phyloP scores from a whole-genome alignment of 2,797 vertebrate genomes.

The Sebastes steindachneri region DNA sequence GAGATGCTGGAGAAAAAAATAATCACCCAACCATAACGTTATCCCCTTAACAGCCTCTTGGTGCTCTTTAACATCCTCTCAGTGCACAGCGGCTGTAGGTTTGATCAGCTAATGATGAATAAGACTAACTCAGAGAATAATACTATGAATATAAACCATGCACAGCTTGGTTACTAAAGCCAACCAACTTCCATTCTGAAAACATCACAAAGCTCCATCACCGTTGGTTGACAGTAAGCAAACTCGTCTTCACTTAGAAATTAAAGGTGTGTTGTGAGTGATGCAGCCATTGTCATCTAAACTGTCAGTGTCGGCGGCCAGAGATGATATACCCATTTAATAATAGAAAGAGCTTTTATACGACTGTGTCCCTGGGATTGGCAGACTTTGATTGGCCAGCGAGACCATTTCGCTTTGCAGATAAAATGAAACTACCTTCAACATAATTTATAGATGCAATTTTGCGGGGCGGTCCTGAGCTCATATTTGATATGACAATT shows the following conservation, averaged over 20 bases:
- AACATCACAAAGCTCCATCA: not conserved
- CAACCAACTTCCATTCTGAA: not conserved
- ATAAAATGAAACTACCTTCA: constrained; percentile 80
- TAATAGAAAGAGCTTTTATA: constrained; percentile 83
- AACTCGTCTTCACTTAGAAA: constrained; percentile 46
- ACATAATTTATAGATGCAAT: constrained; percentile 82
- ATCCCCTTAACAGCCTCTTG: not conserved
- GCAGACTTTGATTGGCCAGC: constrained; percentile 76
- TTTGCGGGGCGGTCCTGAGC: constrained; percentile 64
- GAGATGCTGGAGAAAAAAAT: constrained; percentile 1
- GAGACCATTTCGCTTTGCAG: constrained; percentile 71
- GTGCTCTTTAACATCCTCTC: not conserved
- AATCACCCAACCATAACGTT: not conserved
- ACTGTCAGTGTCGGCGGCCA: constrained; percentile 68
- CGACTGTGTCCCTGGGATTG: constrained; percentile 67
- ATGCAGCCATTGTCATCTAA: constrained; percentile 66
- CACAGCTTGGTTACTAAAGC: not conserved
- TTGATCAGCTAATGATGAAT: not conserved
- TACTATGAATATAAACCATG: not conserved
- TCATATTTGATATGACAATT: constrained; percentile 70
- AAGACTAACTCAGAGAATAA: not conserved
- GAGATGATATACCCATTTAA: constrained; percentile 81
- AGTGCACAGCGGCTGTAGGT: not conserved
- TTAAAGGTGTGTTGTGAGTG: constrained; percentile 66
- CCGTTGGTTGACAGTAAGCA: constrained; percentile 25